Evolutionary conservation across 2,797 vertebrate genomes (phyloP).

Genomic region (Danio kyathit): DNA sequence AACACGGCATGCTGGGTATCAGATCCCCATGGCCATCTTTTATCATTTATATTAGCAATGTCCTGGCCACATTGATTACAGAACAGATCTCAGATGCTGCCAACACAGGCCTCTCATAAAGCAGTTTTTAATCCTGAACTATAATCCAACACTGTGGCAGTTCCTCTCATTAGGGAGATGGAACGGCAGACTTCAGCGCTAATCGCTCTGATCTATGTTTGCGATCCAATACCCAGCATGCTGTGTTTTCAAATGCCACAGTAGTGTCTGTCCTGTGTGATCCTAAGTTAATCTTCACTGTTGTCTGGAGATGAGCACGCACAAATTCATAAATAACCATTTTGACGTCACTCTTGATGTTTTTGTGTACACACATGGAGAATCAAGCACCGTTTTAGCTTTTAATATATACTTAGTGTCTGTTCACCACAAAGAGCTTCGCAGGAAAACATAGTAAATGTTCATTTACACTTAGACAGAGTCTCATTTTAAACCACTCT

Average conservation of each 20-base stretch:
- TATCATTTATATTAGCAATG: constrained; percentile 12
- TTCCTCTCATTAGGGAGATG: constrained; percentile 42
- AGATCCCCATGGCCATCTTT: background rate
- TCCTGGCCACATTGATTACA: constrained; percentile 10
- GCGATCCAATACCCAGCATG: background rate
- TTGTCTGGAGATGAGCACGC: constrained; percentile 8
- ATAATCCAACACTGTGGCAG: constrained; percentile 36
- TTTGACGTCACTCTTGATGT: constrained; percentile 9
- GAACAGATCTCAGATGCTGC: constrained; percentile 25
- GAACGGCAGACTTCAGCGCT: constrained; percentile 17
- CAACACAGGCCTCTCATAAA: constrained; percentile 18
- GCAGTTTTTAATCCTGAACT: constrained; percentile 36
- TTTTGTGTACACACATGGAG: background rate
- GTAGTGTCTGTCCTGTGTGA: constrained; percentile 21
- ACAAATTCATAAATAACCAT: constrained; percentile 21
- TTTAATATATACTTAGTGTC: constrained; percentile 6
- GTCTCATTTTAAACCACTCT: constrained; percentile 16
- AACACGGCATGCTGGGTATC: no score
- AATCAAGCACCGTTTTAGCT: constrained; percentile 6
- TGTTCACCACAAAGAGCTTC: constrained; percentile 5
- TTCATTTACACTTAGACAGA: constrained; percentile 40
- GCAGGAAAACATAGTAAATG: constrained; percentile 32
- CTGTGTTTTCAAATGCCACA: background rate
- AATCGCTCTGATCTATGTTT: constrained; percentile 29
- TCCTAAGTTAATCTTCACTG: constrained; percentile 15